These are phyloP conservation scores for Drosophila baimaii DNA, from an alignment of 1,140 invertebrate genomes.

Conservation along the genomic window DNA sequence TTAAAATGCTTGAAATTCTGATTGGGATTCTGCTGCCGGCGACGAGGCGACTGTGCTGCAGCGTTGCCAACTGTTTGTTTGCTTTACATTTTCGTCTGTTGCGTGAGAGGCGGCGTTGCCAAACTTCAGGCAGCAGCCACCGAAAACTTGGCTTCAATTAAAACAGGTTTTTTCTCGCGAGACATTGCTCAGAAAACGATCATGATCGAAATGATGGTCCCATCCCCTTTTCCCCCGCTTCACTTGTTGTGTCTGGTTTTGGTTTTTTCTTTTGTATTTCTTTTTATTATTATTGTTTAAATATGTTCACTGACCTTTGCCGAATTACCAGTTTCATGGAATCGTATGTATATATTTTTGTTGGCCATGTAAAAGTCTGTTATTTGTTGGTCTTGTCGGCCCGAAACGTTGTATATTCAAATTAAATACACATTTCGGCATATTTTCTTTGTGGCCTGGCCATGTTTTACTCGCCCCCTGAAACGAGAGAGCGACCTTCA, in stretches of 20 bases:
- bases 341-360: conserved; percentile 20
- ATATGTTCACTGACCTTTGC: conserved; percentile 80
- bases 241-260: conserved; percentile 56
- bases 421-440: conserved; percentile 34
- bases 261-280: conserved; percentile 11
- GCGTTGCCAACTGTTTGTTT: conserved; percentile 59
- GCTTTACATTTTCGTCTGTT: conserved; percentile 44
- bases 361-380: conserved; percentile 26
- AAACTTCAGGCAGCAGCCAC: conserved; percentile 68
- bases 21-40: conserved; percentile 43
- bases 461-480: conserved; percentile 16
- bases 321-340: conserved; percentile 67
- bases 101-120: conserved; percentile 65
- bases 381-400: conserved; percentile 10
- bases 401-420: conserved; percentile 35
- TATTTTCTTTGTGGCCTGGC: conserved; percentile 39
- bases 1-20: conserved; percentile 79
- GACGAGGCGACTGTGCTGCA: conserved; percentile 14
- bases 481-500: conserved; percentile 65
- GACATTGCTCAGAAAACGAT: conserved; percentile 52
- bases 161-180: conserved; percentile 64
- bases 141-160: conserved; percentile 64
- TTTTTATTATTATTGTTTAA: conserved; percentile 63
- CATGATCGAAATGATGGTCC: conserved; percentile 64
- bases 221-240: conserved; percentile 5